Conservation (phyloP, 2,888 invertebrate genomes). For the Bimastos eiseni region DNA sequence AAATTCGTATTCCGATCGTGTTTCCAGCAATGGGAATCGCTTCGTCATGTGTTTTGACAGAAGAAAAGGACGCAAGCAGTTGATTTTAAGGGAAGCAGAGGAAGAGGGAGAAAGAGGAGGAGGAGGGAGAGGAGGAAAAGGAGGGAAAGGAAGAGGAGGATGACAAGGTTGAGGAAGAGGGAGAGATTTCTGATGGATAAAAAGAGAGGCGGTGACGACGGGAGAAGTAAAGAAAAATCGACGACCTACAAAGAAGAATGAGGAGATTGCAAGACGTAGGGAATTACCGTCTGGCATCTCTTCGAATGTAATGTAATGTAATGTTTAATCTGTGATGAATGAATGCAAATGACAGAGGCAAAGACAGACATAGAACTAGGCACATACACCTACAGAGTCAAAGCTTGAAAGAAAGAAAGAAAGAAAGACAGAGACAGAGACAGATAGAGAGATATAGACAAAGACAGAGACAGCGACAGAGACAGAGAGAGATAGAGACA, state of each 20-base stretch:
- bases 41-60: background rate
- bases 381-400: no score
- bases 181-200: background rate
- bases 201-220: background rate
- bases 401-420: no score
- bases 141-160: no score
- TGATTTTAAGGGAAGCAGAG: background rate
- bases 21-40: constrained; percentile 4
- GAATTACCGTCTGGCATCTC: no score
- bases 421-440: background rate
- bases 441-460: background rate
- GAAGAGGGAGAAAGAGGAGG: background rate
- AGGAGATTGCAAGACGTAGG: no score
- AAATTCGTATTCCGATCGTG: background rate
- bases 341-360: background rate
- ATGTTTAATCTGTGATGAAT: no score
- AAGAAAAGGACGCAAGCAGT: background rate
- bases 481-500: background rate
- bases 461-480: background rate
- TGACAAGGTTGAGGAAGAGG: background rate
- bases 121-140: background rate
- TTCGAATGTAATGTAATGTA: no score
- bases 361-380: no score
- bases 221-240: background rate
- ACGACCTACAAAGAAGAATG: background rate